Percentiles rank a stretch among this genome's conserved stretches.
These are phyloP conservation scores for Idaea biselata DNA, from an alignment of 2,888 invertebrate genomes.

Conservation along the genomic window DNA sequence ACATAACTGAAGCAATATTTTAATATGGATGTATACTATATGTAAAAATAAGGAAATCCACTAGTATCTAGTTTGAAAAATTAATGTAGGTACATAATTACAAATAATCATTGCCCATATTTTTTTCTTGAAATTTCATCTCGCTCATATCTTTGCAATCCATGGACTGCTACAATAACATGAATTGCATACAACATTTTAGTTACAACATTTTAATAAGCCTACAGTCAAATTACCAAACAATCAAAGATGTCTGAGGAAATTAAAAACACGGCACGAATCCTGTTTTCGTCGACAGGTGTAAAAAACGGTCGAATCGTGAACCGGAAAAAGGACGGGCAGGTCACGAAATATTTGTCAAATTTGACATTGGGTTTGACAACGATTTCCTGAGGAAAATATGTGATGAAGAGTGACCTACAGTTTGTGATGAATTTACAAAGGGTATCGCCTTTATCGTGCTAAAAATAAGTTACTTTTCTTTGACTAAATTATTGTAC, in stretches of 20 bases:
- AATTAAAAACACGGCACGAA: background rate
- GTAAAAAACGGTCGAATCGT: background rate
- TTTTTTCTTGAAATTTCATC: too few relatives aligned
- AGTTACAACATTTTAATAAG: too few relatives aligned
- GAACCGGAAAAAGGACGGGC: background rate
- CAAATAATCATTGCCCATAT: too few relatives aligned
- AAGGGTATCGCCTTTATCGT: background rate
- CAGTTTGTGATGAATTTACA: background rate
- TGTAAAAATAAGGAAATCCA: too few relatives aligned
- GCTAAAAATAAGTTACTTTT: background rate
- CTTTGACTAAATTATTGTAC: too few relatives aligned
- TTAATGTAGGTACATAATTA: too few relatives aligned
- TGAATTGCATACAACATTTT: too few relatives aligned
- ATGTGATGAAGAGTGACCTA: background rate
- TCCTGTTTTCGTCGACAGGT: background rate
- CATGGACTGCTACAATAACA: too few relatives aligned
- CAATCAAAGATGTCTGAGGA: background rate
- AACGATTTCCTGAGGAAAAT: background rate
- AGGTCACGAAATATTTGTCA: slow-evolving; percentile 1
- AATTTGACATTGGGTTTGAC: background rate
- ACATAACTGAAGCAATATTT: too few relatives aligned
- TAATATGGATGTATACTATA: too few relatives aligned
- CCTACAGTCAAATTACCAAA: background rate
- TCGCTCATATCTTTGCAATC: too few relatives aligned
- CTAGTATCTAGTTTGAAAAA: too few relatives aligned